Evolutionary conservation across 1,140 invertebrate species (phyloP).

Genomic region (Calycopis cecrops): DNA sequence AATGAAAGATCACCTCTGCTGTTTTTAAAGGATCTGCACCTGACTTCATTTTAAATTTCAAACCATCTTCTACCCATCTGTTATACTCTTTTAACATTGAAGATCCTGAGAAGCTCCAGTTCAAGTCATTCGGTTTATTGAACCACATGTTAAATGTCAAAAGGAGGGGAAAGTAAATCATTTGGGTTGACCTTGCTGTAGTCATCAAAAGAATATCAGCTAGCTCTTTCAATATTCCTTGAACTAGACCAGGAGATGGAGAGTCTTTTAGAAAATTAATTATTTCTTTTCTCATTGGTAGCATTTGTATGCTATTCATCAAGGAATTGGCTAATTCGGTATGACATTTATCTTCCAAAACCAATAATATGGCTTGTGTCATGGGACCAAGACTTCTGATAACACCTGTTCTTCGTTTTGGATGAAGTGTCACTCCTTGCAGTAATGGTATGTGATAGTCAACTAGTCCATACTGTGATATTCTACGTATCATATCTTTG

Average conservation of each 20-base stretch:
- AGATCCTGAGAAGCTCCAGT: slow-evolving; percentile 7
- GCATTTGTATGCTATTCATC: slow-evolving; percentile 4
- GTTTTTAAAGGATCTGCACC: no score
- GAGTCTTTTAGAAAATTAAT: slow-evolving; percentile 4
- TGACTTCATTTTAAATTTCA: no score
- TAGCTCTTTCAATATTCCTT: slow-evolving; percentile 11
- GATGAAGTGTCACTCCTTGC: slow-evolving; percentile 24
- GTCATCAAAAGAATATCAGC: slow-evolving; percentile 11
- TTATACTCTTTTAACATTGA: background rate
- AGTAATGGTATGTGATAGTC: slow-evolving; percentile 27
- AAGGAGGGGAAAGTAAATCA: slow-evolving; percentile 10
- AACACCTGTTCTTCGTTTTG: slow-evolving; percentile 24
- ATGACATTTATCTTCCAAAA: slow-evolving; percentile 27
- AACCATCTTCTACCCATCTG: no score
- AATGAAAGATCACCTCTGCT: no score
- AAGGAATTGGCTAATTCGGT: slow-evolving; percentile 1
- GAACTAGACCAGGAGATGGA: background rate
- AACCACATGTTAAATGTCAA: background rate
- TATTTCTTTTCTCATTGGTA: slow-evolving; percentile 7
- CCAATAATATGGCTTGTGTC: slow-evolving; percentile 19
- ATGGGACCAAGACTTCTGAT: slow-evolving; percentile 21
- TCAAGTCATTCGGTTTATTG: background rate
- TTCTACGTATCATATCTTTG: slow-evolving; percentile 21
- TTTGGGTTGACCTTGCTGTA: slow-evolving; percentile 10
- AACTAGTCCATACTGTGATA: slow-evolving; percentile 24